Percentiles rank a stretch among this genome's conserved stretches.
These are phyloP conservation scores for Protula sp. DNA, from an alignment of 2,888 invertebrate species.

Conservation along the genomic window DNA sequence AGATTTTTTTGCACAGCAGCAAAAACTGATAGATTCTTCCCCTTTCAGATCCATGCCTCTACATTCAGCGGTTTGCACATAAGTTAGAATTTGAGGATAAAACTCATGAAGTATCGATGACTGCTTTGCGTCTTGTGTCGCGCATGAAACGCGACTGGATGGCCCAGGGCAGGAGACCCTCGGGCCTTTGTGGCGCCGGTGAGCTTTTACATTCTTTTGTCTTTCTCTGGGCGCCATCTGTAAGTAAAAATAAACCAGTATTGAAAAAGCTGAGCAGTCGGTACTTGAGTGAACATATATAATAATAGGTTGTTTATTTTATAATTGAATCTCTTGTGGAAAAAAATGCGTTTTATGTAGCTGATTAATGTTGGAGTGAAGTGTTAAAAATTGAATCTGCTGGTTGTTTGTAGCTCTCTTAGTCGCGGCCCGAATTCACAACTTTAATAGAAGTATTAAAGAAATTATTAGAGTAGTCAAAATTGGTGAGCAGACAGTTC, in stretches of 20 bases:
- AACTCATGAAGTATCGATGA: constrained; percentile 90
- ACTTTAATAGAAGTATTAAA: constrained; percentile 76
- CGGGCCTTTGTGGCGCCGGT: constrained; percentile 97
- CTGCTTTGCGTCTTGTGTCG: constrained; percentile 86
- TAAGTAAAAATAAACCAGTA: background rate
- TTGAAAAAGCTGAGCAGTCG: too few relatives aligned
- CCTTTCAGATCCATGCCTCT: constrained; percentile 75
- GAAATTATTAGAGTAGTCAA: constrained; percentile 92
- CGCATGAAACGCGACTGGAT: constrained; percentile 98
- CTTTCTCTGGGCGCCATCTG: too few relatives aligned
- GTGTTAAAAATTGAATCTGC: too few relatives aligned
- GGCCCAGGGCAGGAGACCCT: constrained; percentile 90
- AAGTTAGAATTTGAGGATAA: constrained; percentile 86
- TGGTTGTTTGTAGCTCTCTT: constrained; percentile 69
- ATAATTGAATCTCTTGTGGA: too few relatives aligned
- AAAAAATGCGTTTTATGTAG: too few relatives aligned
- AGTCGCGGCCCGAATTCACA: constrained; percentile 88
- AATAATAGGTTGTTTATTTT: too few relatives aligned
- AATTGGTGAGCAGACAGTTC: constrained; percentile 86
- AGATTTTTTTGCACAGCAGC: too few relatives aligned
- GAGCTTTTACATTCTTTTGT: too few relatives aligned
- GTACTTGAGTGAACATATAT: too few relatives aligned
- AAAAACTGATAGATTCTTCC: too few relatives aligned
- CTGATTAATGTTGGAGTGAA: too few relatives aligned
- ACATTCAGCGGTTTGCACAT: constrained; percentile 89